Conservation (phyloP, 2,797 vertebrate species). For the Antrozous pallidus region DNA sequence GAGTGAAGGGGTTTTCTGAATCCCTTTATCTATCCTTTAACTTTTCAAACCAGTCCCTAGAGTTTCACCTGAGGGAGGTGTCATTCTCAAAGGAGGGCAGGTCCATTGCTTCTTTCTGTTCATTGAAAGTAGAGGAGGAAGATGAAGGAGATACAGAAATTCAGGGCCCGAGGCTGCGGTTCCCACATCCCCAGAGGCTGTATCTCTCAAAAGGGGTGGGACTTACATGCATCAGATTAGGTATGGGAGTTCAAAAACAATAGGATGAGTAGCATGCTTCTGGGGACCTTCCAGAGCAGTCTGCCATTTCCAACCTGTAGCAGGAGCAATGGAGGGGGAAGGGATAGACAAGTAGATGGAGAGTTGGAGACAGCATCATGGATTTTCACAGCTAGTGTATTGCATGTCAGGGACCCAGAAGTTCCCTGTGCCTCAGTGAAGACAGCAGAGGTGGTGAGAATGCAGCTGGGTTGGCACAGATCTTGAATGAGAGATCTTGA, state of each 20-base stretch:
- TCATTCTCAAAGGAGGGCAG: not conserved
- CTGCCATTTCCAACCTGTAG: not conserved
- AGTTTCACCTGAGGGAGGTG: not conserved
- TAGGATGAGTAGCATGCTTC: not conserved
- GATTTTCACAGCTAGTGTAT: not conserved
- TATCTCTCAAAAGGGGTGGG: not conserved
- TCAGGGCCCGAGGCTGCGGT: not conserved
- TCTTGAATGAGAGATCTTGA: not conserved
- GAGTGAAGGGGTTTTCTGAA: not conserved
- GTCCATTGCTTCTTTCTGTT: not conserved
- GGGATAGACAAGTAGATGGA: not conserved
- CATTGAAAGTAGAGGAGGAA: not conserved
- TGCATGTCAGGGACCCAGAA: not conserved
- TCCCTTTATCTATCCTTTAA: not conserved
- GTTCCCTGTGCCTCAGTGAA: not conserved
- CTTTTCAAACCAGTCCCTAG: not conserved
- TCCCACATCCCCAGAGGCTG: accelerated
- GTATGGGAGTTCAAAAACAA: not conserved
- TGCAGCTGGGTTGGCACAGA: not conserved
- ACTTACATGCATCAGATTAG: not conserved
- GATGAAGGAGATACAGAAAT: not conserved
- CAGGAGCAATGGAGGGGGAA: accelerated
- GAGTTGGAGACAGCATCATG: not conserved
- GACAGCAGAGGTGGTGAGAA: not conserved
- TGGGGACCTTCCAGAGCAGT: not conserved